phyloP scores from a whole-genome alignment of 2,113 vertebrate species.

The Pangasianodon hypophthalmus region DNA sequence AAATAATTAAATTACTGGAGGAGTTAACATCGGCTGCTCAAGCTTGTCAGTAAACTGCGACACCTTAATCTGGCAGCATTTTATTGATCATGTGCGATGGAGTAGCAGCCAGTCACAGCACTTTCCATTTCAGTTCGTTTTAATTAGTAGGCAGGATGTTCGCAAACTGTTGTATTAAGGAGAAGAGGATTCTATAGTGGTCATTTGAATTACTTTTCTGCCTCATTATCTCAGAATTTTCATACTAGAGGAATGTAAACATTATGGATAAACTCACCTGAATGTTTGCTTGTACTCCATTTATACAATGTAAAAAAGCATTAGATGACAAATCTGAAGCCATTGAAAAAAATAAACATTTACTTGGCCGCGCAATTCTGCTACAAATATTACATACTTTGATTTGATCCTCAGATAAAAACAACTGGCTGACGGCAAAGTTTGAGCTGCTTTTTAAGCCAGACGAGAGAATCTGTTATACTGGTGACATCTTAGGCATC shows the following conservation, averaged over 20 bases:
- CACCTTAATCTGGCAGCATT: constrained; percentile 48
- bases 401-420: neutral
- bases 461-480: constrained; percentile 29
- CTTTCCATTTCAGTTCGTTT: constrained; percentile 28
- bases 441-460: constrained; percentile 31
- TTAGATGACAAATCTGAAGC: constrained; percentile 23
- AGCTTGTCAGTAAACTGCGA: constrained; percentile 44
- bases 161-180: constrained; percentile 20
- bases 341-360: neutral
- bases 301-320: neutral
- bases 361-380: neutral
- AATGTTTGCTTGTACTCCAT: neutral
- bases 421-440: constrained; percentile 19
- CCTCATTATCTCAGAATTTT: neutral
- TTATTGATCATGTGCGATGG: constrained; percentile 43
- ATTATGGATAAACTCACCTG: neutral
- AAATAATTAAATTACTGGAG: constrained; percentile 13
- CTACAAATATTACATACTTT: constrained; percentile 2
- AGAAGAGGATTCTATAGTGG: constrained; percentile 6
- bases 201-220: constrained; percentile 2
- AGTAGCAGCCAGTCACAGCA: constrained; percentile 22
- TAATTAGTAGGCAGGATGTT: constrained; percentile 7
- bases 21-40: constrained; percentile 33
- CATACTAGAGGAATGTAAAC: neutral
- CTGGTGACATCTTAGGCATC: constrained; percentile 46